phyloP scores from a whole-genome alignment of 1,140 invertebrate genomes.

The Drosophila bocqueti region DNA sequence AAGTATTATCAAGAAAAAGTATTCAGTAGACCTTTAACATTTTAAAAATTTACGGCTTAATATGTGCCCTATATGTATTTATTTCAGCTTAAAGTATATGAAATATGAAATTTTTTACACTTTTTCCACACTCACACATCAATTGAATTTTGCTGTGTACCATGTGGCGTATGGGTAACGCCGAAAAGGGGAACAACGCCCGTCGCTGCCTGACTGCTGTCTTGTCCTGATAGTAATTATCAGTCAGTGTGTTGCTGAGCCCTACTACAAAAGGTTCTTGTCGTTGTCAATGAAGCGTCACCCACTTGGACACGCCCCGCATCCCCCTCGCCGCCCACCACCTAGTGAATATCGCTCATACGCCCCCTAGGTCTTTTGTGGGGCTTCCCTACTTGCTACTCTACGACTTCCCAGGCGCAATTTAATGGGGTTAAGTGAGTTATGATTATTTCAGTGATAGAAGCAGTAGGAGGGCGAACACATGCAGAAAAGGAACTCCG shows the following conservation, averaged over 20 bases:
- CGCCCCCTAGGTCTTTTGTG: constrained; percentile 27
- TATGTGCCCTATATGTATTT: too few species aligned
- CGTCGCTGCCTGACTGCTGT: not conserved
- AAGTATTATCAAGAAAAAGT: not conserved
- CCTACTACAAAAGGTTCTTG: constrained; percentile 39
- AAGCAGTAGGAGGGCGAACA: constrained; percentile 13
- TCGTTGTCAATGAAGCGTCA: constrained; percentile 57
- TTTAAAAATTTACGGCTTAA: not conserved
- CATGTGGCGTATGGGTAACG: constrained; percentile 65
- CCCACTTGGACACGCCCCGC: constrained; percentile 69
- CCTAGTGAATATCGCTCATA: constrained; percentile 43
- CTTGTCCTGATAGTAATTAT: constrained; percentile 65
- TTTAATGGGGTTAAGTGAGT: constrained; percentile 75
- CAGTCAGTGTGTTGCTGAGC: constrained; percentile 23
- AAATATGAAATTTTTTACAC: not conserved
- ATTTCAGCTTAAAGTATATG: not conserved
- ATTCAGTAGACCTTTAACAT: not conserved
- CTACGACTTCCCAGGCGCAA: constrained; percentile 31
- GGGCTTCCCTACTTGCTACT: constrained; percentile 1
- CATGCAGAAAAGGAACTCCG: constrained; percentile 25
- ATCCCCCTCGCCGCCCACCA: not conserved
- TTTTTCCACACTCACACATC: not conserved
- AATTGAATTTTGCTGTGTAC: constrained; percentile 5
- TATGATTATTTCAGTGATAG: constrained; percentile 72
- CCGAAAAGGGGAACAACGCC: constrained; percentile 12